These are phyloP conservation scores for Trisateles emortualis DNA, from an alignment of 2,888 invertebrate species.

Conservation along the genomic window DNA sequence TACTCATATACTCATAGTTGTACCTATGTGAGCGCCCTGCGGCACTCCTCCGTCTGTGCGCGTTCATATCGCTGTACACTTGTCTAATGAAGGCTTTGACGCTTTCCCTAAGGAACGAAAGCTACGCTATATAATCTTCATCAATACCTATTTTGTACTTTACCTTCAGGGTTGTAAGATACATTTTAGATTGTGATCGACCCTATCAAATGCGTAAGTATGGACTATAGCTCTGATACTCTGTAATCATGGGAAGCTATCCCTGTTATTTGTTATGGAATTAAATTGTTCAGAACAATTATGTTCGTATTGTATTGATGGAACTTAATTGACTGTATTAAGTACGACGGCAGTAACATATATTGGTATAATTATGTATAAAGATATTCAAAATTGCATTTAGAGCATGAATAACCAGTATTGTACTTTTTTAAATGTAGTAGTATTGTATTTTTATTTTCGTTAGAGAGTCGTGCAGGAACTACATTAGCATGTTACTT, in stretches of 20 bases:
- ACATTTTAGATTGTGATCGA: constrained; percentile 33
- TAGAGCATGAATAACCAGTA: background rate
- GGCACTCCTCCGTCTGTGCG: constrained; percentile 50
- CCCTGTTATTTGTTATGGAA: constrained; percentile 51
- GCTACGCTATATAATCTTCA: constrained; percentile 32
- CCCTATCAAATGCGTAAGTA: constrained; percentile 33
- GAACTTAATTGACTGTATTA: constrained; percentile 29
- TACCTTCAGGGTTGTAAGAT: constrained; percentile 34
- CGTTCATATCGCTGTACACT: constrained; percentile 54
- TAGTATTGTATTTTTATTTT: background rate
- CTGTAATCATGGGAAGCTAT: constrained; percentile 52
- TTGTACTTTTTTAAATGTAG: background rate
- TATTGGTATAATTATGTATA: constrained; percentile 2
- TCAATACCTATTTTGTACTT: constrained; percentile 28
- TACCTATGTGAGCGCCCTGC: constrained; percentile 42
- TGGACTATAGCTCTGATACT: constrained; percentile 40
- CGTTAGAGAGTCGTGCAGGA: background rate
- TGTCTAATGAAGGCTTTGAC: constrained; percentile 65
- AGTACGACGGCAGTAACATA: constrained; percentile 8
- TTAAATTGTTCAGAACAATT: constrained; percentile 52
- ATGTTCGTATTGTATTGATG: constrained; percentile 41
- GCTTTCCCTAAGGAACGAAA: constrained; percentile 54
- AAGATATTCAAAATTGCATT: background rate
- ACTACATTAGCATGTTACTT: background rate
- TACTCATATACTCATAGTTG: constrained; percentile 18